Evolutionary conservation across 1,140 invertebrate species (phyloP).

Genomic region (Drosophila suzukii): DNA sequence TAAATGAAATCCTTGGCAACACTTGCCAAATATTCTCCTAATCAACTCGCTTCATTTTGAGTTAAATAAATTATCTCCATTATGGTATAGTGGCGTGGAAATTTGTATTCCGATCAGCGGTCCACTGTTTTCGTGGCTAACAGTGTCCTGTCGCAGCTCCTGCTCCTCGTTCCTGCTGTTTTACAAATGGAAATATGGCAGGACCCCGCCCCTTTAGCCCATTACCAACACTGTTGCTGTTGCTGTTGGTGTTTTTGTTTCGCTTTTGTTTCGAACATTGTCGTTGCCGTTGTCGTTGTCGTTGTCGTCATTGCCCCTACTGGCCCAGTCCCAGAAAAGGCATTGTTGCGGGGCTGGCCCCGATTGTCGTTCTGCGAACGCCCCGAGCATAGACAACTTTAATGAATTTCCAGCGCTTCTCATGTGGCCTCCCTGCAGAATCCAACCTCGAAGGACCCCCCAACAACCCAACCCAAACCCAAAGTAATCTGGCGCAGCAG

Average conservation of each 20-base stretch:
- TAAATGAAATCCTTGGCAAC: slow-evolving; percentile 17
- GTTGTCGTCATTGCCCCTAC: slow-evolving; percentile 76
- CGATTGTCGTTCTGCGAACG: slow-evolving; percentile 78
- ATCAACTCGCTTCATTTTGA: slow-evolving; percentile 45
- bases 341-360: slow-evolving; percentile 73
- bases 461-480: slow-evolving; percentile 14
- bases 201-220: slow-evolving; percentile 14
- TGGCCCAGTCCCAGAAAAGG: slow-evolving; percentile 51
- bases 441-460: slow-evolving; percentile 6
- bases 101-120: slow-evolving; percentile 50
- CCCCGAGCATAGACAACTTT: slow-evolving; percentile 81
- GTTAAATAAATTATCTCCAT: slow-evolving; percentile 45
- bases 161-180: slow-evolving; percentile 47
- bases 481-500: slow-evolving; percentile 68
- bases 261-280: slow-evolving; percentile 79
- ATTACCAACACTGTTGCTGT: slow-evolving; percentile 39
- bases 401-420: slow-evolving; percentile 69
- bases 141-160: slow-evolving; percentile 45
- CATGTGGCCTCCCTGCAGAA: slow-evolving; percentile 46
- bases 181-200: slow-evolving; percentile 59
- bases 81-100: slow-evolving; percentile 37
- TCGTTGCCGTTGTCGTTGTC: slow-evolving; percentile 58
- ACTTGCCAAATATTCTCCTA: slow-evolving; percentile 35
- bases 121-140: slow-evolving; percentile 53
- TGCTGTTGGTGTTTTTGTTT: slow-evolving; percentile 69